phyloP scores from a whole-genome alignment of 2,113 vertebrate species.

The Salminus brasiliensis region DNA sequence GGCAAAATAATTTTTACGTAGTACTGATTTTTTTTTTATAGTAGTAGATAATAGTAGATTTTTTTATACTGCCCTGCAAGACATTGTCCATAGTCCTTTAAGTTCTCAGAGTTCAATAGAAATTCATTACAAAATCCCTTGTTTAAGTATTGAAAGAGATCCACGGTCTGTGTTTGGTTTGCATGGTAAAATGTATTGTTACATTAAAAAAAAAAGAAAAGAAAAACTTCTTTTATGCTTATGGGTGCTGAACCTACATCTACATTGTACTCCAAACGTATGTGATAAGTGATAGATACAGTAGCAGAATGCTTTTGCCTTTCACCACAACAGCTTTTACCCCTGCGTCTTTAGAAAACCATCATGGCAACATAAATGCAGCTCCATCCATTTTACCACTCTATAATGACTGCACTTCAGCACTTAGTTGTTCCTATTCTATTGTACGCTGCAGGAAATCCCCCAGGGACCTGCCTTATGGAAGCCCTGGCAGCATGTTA shows the following conservation, averaged over 20 bases:
- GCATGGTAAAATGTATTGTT: not conserved
- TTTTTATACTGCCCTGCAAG: too few relatives aligned
- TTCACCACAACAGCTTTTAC: not conserved
- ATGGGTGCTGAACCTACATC: not conserved
- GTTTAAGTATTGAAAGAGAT: too few relatives aligned
- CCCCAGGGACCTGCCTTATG: conserved; percentile 1
- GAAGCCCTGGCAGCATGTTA: conserved; percentile 15
- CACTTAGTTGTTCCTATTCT: not conserved
- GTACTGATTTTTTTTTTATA: too few relatives aligned
- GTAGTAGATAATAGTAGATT: too few relatives aligned
- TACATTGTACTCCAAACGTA: not conserved
- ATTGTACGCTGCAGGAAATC: not conserved
- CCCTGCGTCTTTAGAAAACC: not conserved
- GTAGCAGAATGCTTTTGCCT: not conserved
- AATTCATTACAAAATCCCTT: too few relatives aligned
- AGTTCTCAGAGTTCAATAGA: too few relatives aligned
- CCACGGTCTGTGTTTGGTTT: too few relatives aligned
- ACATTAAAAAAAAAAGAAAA: not conserved
- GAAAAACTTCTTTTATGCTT: not conserved
- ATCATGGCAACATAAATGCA: not conserved
- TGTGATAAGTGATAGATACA: not conserved
- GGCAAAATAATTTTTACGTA: too few relatives aligned
- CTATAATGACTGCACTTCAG: conserved; percentile 6
- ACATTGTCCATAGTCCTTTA: too few relatives aligned
- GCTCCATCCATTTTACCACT: not conserved